Base-by-base conservation (phyloP, 2,797 vertebrate species). In the Dromococcyx pavoninus region DNA sequence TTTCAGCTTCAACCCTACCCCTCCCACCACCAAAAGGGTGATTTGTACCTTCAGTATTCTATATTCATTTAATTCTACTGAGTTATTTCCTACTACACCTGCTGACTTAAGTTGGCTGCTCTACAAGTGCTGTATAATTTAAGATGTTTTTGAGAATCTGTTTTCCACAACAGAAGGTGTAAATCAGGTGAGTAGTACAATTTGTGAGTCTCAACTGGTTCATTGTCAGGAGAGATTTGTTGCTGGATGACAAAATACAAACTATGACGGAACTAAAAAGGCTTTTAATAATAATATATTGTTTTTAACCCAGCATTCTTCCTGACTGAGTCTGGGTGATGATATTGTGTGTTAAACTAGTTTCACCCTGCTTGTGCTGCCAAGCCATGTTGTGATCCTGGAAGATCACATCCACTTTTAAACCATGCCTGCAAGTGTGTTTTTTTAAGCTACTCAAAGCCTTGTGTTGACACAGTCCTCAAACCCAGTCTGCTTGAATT, bases 401-500 rank as follows among this genome's bases (percentile, higher is more conserved):
- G 37, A 56, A 56, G 56, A 23, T 86, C 35, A 19, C 66, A 76
- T 22, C 10, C 17, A 2, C 6, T 2, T 74, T 79, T 57, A 67
- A 83, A 54, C 44, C 30, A 9, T 61, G 56, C 33, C 32, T 0
- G 0, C 33, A 30, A 2, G 0, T 30, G 41, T 57, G 7, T 33
- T 30, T 70, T n/a, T 86, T 65, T 54, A 48, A 82, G 77, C 80
- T 91, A 41, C 69, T 86, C 44, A 62, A 70, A 73, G 86, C 60
- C n/a, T 62, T 71, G 24, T 46, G 19, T 44, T 85, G 71, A 50
- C 3, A 3, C 5, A 3, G 56, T 53, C 60, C 53, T 81, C 44
- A 90, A 91, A 82, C 80, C 71, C 46, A 10, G 66, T 93, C 95
- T 85, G 27, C 87, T 96, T 87, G 16, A 4, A 5, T 80, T 83